Percentiles rank a stretch among this genome's conserved stretches.
phyloP scores from a whole-genome alignment of 2,888 invertebrate species.

The Tenthredo distinguenda region DNA sequence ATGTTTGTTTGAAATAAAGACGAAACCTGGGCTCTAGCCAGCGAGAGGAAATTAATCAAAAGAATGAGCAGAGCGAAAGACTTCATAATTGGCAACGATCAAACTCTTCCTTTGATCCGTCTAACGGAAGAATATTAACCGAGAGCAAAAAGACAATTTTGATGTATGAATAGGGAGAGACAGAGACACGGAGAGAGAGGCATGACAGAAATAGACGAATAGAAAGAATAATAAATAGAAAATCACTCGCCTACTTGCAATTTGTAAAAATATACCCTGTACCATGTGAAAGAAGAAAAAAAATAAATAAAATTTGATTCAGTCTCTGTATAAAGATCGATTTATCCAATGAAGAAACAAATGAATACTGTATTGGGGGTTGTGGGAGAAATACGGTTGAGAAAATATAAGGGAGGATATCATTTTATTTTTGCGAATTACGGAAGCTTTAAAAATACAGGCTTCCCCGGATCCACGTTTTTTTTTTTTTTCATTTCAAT shows the following conservation, averaged over 20 bases:
- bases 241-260: too few species aligned
- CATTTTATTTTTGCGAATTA: too few species aligned
- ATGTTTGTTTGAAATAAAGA: neutral
- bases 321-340: neutral
- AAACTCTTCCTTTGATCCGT: conserved; percentile 14
- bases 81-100: conserved; percentile 10
- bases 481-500: neutral
- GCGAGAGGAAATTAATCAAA: conserved; percentile 22
- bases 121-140: neutral
- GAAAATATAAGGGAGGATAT: too few species aligned
- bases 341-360: neutral
- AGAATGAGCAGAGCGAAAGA: neutral
- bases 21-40: neutral
- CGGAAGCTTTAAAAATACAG: too few species aligned
- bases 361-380: neutral
- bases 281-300: too few species aligned
- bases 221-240: too few species aligned
- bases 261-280: too few species aligned
- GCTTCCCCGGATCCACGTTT: too few species aligned
- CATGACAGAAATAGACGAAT: too few species aligned
- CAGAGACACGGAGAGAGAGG: too few species aligned
- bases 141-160: neutral
- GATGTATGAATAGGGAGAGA: neutral
- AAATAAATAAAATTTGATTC: neutral
- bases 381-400: too few species aligned